Conservation (phyloP, 2,797 vertebrate species). For the Pagetopsis macropterus region DNA sequence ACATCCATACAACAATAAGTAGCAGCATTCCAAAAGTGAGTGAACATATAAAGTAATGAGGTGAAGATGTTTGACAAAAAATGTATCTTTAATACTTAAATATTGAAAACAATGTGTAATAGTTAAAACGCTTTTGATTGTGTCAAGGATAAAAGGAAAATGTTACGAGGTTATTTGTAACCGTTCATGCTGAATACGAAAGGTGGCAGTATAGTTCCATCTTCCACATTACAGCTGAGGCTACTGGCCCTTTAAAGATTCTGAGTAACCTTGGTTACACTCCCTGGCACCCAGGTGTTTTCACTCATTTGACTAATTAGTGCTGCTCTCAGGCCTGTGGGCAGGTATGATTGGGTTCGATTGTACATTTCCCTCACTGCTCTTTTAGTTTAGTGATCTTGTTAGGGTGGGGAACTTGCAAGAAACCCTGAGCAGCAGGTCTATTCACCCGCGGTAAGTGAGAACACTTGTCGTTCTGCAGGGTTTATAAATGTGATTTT, state of each 20-base stretch:
- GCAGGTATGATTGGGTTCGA: background rate
- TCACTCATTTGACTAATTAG: conserved; percentile 1
- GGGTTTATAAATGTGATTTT: background rate
- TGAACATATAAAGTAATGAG: too few species aligned
- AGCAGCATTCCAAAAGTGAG: too few species aligned
- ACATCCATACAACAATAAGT: too few species aligned
- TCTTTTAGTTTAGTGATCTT: background rate
- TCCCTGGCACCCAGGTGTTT: too few species aligned
- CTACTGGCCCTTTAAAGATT: background rate
- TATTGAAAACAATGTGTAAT: too few species aligned
- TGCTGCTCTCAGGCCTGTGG: background rate
- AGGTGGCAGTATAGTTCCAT: conserved; percentile 63
- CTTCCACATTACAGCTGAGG: background rate
- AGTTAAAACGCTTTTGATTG: too few species aligned
- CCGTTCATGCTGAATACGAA: conserved; percentile 15
- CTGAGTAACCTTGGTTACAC: background rate
- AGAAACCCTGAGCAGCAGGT: background rate
- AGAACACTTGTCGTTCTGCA: background rate
- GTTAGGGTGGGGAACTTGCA: background rate
- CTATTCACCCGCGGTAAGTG: background rate
- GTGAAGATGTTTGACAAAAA: too few species aligned
- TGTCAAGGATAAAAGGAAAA: background rate
- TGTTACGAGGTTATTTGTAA: background rate
- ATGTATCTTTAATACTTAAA: too few species aligned
- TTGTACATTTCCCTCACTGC: background rate